Conservation (phyloP, 2,888 invertebrate species). For the Caenorhabditis doughertyi region DNA sequence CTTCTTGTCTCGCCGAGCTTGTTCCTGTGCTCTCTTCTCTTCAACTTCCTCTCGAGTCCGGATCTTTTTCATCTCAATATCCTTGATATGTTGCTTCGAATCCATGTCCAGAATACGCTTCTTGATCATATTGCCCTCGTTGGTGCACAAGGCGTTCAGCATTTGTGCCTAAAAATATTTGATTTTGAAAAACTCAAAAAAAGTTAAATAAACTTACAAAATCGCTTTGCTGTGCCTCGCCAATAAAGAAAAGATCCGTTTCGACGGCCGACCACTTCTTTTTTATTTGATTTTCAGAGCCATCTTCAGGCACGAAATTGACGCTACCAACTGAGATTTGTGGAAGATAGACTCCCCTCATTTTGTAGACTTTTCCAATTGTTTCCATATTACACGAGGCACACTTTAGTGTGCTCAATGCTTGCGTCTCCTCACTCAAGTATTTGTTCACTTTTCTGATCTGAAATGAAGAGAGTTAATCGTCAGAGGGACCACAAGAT, state of each 20-base stretch:
- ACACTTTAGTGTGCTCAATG: constrained; percentile 46
- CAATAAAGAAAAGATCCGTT: constrained; percentile 42
- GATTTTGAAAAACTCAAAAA: not conserved
- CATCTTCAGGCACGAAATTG: not conserved
- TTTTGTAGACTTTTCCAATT: constrained; percentile 60
- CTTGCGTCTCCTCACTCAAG: constrained; percentile 25
- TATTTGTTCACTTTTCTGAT: constrained; percentile 29
- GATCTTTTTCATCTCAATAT: constrained; percentile 19
- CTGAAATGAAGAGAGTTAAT: constrained; percentile 23
- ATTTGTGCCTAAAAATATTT: constrained; percentile 31
- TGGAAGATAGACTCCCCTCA: constrained; percentile 61
- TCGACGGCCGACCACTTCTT: constrained; percentile 56
- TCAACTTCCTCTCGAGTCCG: not conserved
- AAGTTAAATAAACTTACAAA: constrained; percentile 16
- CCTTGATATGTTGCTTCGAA: constrained; percentile 22
- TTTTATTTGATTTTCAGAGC: not conserved
- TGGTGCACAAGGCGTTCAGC: constrained; percentile 39
- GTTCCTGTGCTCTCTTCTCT: not conserved
- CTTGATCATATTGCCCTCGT: constrained; percentile 31
- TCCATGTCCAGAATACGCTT: constrained; percentile 43
- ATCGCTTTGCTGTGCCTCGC: constrained; percentile 17
- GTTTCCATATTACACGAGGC: not conserved
- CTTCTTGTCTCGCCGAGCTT: too few species aligned
- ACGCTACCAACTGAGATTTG: constrained; percentile 20
- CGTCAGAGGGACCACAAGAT: too few species aligned